A percentile compares a stretch with the other conserved stretches of the same genome.
These are phyloP conservation scores for Sepioteuthis lessoniana DNA, from an alignment of 2,888 invertebrate genomes.

Conservation along the genomic window DNA sequence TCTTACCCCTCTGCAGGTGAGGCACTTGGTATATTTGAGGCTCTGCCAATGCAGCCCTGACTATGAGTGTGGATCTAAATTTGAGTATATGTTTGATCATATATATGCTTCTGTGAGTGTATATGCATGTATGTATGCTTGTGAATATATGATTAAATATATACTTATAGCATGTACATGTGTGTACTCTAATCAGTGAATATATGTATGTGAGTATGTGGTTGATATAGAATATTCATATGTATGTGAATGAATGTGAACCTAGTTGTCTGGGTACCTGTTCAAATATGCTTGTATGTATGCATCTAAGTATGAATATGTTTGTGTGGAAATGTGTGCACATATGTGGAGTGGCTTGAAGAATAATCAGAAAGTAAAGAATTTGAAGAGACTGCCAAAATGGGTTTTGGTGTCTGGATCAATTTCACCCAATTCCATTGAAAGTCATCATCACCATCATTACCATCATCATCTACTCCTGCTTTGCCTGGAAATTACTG, in stretches of 20 bases:
- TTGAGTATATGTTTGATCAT: no score
- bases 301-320: background rate
- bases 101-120: no score
- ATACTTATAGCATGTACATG: background rate
- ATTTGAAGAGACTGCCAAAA: background rate
- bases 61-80: no score
- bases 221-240: fast-evolving
- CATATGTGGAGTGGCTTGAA: background rate
- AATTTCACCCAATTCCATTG: background rate
- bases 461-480: background rate
- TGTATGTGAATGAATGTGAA: background rate
- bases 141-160: no score
- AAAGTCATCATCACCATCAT: background rate
- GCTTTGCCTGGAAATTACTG: background rate
- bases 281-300: background rate
- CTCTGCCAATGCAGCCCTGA: no score
- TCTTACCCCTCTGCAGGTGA: no score
- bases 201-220: background rate
- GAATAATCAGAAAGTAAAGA: background rate
- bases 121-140: no score
- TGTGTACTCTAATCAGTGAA: background rate
- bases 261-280: background rate
- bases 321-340: background rate
- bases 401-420: background rate
- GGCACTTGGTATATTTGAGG: no score